phyloP scores from a whole-genome alignment of 1,140 invertebrate genomes.

The Penaeus chinensis region DNA sequence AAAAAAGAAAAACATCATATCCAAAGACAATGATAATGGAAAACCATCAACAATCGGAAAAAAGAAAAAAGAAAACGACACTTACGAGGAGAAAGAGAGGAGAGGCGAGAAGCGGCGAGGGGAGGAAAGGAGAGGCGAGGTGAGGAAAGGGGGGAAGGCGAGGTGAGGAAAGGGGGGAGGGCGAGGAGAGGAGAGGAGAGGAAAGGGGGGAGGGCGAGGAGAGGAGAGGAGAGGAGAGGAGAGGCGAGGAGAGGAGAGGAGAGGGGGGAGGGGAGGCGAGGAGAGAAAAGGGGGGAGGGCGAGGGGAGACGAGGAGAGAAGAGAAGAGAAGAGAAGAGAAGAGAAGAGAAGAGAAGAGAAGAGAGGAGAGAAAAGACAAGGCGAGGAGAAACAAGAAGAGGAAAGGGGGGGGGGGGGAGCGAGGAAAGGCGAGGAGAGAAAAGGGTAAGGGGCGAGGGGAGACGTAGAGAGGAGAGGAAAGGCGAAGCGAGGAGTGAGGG shows the following conservation, averaged over 20 bases:
- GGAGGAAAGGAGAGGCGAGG: background rate
- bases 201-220: background rate
- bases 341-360: background rate
- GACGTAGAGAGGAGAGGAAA: background rate
- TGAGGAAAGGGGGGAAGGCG: background rate
- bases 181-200: background rate
- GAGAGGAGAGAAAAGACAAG: background rate
- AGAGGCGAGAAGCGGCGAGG: too few species aligned
- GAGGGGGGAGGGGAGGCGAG: background rate
- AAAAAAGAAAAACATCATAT: too few species aligned
- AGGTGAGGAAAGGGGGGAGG: background rate
- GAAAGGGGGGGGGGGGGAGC: background rate
- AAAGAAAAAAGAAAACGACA: too few species aligned
- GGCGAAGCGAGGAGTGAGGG: background rate
- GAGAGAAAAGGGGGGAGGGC: too few species aligned
- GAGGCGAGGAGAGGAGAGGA: background rate
- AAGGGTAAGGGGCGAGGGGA: background rate
- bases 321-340: background rate
- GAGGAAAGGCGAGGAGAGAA: background rate
- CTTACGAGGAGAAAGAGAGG: too few species aligned
- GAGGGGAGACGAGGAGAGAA: background rate
- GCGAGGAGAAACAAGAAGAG: background rate
- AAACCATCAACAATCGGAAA: too few species aligned
- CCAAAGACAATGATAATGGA: too few species aligned
- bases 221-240: background rate